Base-by-base conservation (phyloP, 1,140 invertebrate genomes). In the Zelostemma sp. region DNA sequence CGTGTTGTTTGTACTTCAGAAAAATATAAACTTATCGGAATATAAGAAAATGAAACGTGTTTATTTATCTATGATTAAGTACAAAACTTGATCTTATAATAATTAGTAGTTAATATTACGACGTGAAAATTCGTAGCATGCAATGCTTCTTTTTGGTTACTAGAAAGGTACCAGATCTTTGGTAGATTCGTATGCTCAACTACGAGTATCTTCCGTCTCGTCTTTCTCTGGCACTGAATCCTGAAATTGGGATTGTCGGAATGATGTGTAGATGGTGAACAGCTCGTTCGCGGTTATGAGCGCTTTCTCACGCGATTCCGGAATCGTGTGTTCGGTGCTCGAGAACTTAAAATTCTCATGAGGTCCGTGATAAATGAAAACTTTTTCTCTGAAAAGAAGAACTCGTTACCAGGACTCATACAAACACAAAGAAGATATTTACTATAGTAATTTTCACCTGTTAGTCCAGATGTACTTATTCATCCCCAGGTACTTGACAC, bases 401-500 rank as follows among this genome's bases (percentile, higher is more conserved):
- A 38, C 28, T 31, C 5, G 28, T 6, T 31, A 31, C 28, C 11
- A 31, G 28, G 28, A 31, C 40, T n/a, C n/a, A n/a, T n/a, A n/a
- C n/a, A n/a, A n/a, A n/a, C 1, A 15, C 14, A 43, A n/a, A n/a
- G 15, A 8, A 8, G 12, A 40, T 12, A 12, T 40, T 40, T 40
- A 40, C 15, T n/a, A 2, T 40, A 40, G 11, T 40, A 16, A 9
- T 15, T 43, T 11, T 6, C 28, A 48, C 46, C 46, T 48, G 19
- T 48, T 2, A 25, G 25, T 14, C 46, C 46, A 48, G 15, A 21
- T 33, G 6, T 50, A 59, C n/a, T 69, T 69, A 16, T 55, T 69
- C 1, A 14, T 31, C 5, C 50, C 57, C 28, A 70, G 38, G 28
- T 56, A 71, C 19, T 57, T 11, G 0, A 71, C 54, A 38, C 49